phyloP scores from a whole-genome alignment of 2,797 vertebrate species.

The Myotis planiceps region DNA sequence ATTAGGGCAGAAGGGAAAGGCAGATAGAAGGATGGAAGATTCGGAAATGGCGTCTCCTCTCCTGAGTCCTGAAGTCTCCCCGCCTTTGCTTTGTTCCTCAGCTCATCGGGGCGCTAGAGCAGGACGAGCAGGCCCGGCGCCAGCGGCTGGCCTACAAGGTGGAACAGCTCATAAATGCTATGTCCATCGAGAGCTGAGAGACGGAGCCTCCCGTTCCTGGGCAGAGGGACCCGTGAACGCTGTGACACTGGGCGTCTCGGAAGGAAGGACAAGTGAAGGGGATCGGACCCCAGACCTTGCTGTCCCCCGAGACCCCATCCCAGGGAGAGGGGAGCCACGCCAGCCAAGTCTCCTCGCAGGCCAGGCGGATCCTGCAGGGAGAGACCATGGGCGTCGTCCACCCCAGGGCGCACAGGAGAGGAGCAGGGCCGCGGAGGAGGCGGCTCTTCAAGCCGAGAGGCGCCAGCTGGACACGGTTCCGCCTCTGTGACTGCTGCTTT shows the following conservation, averaged over 20 bases:
- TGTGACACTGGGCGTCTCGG: conserved; percentile 54
- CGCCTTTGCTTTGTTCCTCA: conserved; percentile 75
- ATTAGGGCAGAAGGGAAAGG: background rate
- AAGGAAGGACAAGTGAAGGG: conserved; percentile 74
- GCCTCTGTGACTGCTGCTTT: conserved; percentile 87
- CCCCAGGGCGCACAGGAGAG: background rate
- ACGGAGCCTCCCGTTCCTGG: conserved; percentile 52
- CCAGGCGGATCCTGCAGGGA: conserved; percentile 42
- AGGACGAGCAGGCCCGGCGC: conserved; percentile 96
- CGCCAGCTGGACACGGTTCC: conserved; percentile 66
- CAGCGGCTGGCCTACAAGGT: conserved; percentile 97
- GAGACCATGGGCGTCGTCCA: background rate
- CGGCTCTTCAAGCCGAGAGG: conserved; percentile 59
- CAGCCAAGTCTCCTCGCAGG: background rate
- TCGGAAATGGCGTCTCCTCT: rapidly evolving
- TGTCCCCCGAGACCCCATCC: conserved; percentile 65
- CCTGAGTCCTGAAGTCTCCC: background rate
- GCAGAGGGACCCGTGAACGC: conserved; percentile 76
- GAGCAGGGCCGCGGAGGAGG: conserved; percentile 41
- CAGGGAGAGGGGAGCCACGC: conserved; percentile 46
- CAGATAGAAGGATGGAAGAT: background rate
- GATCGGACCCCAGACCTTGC: conserved; percentile 47
- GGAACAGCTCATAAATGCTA: conserved; percentile 96
- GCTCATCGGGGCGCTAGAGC: conserved; percentile 95
- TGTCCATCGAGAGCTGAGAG: conserved; percentile 98